Evolutionary conservation across 2,797 vertebrate genomes (phyloP), one percentile per base, ranked within the genome.

Genomic region (Chaenodraco wilsoni): DNA sequence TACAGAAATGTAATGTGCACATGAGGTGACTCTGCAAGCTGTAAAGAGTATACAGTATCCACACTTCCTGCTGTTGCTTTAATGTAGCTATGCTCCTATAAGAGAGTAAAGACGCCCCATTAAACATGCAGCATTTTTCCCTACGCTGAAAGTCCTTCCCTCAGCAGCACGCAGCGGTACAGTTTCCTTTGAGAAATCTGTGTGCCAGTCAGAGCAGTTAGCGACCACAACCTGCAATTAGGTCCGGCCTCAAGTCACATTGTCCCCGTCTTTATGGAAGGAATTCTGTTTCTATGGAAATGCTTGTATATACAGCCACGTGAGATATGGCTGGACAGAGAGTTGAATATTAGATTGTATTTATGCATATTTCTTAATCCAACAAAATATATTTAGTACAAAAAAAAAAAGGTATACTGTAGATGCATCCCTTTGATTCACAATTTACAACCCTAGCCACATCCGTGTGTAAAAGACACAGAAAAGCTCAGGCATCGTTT

Each of bases 221-320:
- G 82, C 51, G 9, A 86, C 86, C 79, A 71, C 83, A 93, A 82
- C 87, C 84, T 84, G 72, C 84, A 92, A 91, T 91, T 91, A 92
- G 67, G 65, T 72, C 81, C 76, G 81, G 59, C 74, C 80, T 69
- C 80, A 89, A 91, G 74, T 92, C 90, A 92, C 76, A 73, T 82
- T 78, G 83, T 84, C 72, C 82, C 76, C 70, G 82, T 81, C 82
- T 86, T 86, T 60, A 76, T 83, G 83, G 88, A 88, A 91, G 80
- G 88, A 92, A 90, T 93, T 81, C 83, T 73, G 85, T 91, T 85
- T 88, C 92, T 84, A 87, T 92, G 90, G 89, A 84, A 89, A 93
- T 82, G 56, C 44, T 65, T 81, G 71, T 65, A 78, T 55, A 80
- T 84, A 81, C 54, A 73, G 69, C 56, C 78, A 72, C 65, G 58